These are phyloP conservation scores for Microcebus ravelobensis DNA, from an alignment of 2,113 vertebrate species.

Conservation along the genomic window DNA sequence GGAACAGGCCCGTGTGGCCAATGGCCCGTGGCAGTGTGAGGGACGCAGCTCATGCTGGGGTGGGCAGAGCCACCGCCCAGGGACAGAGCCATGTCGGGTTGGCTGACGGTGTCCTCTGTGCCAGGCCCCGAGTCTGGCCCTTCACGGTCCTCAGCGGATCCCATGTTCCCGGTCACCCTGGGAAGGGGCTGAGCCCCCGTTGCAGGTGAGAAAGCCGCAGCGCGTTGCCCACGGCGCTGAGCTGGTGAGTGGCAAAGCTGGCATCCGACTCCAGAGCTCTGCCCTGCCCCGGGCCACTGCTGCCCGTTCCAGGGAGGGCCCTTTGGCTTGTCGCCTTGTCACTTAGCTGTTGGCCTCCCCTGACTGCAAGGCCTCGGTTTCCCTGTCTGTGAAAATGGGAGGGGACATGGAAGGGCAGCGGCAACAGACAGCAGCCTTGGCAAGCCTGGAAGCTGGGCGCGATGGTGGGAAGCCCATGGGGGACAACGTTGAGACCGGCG, in stretches of 20 bases:
- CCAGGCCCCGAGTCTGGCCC: rapidly evolving
- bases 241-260: neutral
- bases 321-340: neutral
- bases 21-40: neutral
- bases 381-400: neutral
- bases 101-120: neutral
- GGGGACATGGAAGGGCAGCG: neutral
- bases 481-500: rapidly evolving
- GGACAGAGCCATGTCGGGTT: no score
- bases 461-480: neutral
- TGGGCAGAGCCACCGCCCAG: rapidly evolving
- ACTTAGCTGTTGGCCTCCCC: neutral
- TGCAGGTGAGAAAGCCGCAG: neutral
- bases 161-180: neutral
- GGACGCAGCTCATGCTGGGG: neutral
- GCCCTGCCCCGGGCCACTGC: rapidly evolving
- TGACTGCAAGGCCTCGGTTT: neutral
- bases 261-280: neutral
- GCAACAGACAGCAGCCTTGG: neutral
- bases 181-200: neutral
- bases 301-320: neutral
- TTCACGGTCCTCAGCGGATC: rapidly evolving
- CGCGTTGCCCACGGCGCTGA: neutral
- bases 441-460: neutral
- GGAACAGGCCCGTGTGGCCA: neutral